phyloP scores from a whole-genome alignment of 1,140 invertebrate species.

The Pseudomyrmex dendroicus region DNA sequence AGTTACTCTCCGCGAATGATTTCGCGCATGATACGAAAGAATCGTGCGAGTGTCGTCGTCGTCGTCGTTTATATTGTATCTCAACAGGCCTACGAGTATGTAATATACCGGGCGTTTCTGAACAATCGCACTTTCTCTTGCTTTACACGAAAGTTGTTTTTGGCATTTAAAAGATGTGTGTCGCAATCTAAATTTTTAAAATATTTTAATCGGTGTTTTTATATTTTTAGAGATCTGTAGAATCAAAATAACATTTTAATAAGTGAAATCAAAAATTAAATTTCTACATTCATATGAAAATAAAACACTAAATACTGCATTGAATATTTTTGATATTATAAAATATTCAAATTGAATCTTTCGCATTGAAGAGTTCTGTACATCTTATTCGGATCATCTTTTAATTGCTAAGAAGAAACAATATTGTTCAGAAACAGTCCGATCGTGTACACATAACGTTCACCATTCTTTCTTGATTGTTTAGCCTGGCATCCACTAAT shows the following conservation, averaged over 20 bases:
- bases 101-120: conserved; percentile 43
- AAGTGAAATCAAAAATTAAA: conserved; percentile 1
- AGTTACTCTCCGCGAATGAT: neutral
- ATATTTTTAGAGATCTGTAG: neutral
- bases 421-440: conserved; percentile 28
- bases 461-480: conserved; percentile 67
- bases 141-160: no score
- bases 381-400: neutral
- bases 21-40: conserved; percentile 46
- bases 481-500: conserved; percentile 76
- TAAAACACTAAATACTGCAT: no score
- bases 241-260: neutral
- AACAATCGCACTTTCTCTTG: neutral
- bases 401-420: neutral
- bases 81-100: conserved; percentile 54
- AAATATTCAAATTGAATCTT: neutral
- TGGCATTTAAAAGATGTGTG: no score
- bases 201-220: neutral
- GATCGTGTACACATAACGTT: conserved; percentile 51
- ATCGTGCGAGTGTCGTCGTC: conserved; percentile 65
- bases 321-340: no score
- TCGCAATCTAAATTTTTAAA: no score
- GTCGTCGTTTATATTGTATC: conserved; percentile 40
- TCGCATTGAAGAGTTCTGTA: neutral
- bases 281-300: neutral